A percentile compares a stretch with the other conserved stretches of the same genome.
phyloP scores from a whole-genome alignment of 2,797 vertebrate genomes.

The Sebastes glaucus region DNA sequence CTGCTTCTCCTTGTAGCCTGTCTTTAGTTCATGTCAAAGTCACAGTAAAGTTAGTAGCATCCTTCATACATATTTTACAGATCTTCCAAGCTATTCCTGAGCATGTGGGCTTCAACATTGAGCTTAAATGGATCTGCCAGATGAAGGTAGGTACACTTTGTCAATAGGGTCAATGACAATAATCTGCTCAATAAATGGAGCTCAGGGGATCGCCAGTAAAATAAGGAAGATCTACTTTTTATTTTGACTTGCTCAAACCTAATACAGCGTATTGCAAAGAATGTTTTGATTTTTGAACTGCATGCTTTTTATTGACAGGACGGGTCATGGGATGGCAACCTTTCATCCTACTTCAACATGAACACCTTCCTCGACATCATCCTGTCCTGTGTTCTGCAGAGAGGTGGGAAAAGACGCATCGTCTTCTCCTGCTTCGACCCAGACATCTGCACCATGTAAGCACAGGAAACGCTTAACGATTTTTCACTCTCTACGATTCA shows the following conservation, averaged over 20 bases:
- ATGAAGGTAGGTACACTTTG: conserved; percentile 83
- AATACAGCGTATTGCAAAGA: background rate
- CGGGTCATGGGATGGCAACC: conserved; percentile 94
- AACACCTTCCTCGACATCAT: conserved; percentile 93
- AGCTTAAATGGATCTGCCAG: conserved; percentile 97
- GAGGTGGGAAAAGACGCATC: conserved; percentile 89
- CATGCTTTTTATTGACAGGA: conserved; percentile 78
- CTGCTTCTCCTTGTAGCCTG: background rate
- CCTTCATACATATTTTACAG: conserved; percentile 67
- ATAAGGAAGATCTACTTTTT: background rate
- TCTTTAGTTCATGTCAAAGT: background rate
- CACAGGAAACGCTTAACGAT: background rate
- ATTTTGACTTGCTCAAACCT: background rate
- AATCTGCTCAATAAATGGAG: background rate
- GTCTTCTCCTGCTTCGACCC: conserved; percentile 97
- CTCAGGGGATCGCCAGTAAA: background rate
- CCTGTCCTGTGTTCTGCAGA: conserved; percentile 91
- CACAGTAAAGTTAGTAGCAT: background rate
- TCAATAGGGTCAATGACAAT: background rate
- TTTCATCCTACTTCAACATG: conserved; percentile 97
- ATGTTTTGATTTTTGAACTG: background rate
- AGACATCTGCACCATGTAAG: conserved; percentile 97
- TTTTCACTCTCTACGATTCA: background rate
- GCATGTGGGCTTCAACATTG: conserved; percentile 95
- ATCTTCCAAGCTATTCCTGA: conserved; percentile 93